Evolutionary conservation across 2,113 vertebrate species (phyloP).

Genomic region (Otocyon megalotis): DNA sequence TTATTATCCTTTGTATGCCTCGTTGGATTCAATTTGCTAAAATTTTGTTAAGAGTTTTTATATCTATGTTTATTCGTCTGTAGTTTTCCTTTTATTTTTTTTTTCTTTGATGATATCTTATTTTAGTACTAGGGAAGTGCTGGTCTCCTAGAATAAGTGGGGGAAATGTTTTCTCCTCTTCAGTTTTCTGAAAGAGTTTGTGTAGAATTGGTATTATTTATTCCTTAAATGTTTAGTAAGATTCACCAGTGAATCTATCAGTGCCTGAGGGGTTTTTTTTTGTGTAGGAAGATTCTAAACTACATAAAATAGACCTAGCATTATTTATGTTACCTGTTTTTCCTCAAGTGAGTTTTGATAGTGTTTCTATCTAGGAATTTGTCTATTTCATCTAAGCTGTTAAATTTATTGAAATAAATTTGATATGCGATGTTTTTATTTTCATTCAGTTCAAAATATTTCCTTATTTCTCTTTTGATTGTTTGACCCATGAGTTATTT

Average conservation of each 20-base stretch:
- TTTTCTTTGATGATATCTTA: background rate
- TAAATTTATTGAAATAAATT: constrained; percentile 27
- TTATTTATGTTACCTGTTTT: background rate
- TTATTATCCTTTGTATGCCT: background rate
- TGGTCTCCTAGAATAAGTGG: background rate
- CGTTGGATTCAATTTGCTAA: constrained; percentile 24
- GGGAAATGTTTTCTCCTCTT: background rate
- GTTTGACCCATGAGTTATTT: background rate
- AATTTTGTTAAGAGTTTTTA: constrained; percentile 47
- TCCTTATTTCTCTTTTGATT: background rate
- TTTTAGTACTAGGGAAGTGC: background rate
- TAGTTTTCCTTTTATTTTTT: background rate
- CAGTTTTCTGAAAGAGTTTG: constrained; percentile 11
- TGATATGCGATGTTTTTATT: background rate
- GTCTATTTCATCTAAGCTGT: background rate
- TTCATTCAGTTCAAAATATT: background rate
- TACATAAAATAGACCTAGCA: background rate
- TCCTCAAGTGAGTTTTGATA: background rate
- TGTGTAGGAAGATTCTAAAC: background rate
- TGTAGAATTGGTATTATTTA: background rate
- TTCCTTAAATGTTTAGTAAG: constrained; percentile 6
- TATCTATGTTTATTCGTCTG: background rate
- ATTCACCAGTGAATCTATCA: background rate
- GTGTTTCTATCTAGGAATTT: constrained; percentile 29
- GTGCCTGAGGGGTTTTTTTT: background rate